Percentiles rank a stretch among this genome's conserved stretches.
These are phyloP conservation scores for Dryomyza anilis DNA, from an alignment of 2,888 invertebrate species.

Conservation along the genomic window DNA sequence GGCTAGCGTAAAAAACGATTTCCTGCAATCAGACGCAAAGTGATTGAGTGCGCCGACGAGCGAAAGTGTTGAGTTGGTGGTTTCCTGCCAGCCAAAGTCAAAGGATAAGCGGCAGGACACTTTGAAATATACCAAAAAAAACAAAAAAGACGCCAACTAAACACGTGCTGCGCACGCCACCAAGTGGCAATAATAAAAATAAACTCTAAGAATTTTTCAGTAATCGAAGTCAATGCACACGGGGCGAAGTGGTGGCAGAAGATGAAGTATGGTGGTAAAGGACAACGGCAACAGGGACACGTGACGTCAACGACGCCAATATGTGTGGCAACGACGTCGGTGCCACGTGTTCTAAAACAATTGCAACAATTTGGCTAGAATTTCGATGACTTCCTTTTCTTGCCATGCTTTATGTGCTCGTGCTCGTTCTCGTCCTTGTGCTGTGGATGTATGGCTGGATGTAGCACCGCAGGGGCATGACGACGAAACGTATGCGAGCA, in stretches of 20 bases:
- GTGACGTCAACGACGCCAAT: conserved; percentile 45
- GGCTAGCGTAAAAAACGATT: conserved; percentile 48
- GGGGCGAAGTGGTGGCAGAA: conserved; percentile 28
- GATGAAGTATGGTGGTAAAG: conserved; percentile 33
- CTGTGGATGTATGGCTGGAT: conserved; percentile 31
- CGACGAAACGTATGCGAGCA: conserved; percentile 30
- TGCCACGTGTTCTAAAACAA: conserved; percentile 55
- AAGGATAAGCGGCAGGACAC: conserved; percentile 33
- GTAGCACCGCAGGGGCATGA: conserved; percentile 42
- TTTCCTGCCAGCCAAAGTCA: conserved; percentile 26
- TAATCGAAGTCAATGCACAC: conserved; percentile 28
- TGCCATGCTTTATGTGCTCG: conserved; percentile 36
- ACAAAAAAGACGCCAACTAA: conserved; percentile 41
- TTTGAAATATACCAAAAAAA: conserved; percentile 48
- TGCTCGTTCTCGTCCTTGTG: conserved; percentile 25
- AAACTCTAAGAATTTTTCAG: conserved; percentile 33
- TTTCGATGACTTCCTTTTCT: conserved; percentile 14
- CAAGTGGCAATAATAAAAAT: conserved; percentile 47
- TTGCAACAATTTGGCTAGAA: conserved; percentile 47
- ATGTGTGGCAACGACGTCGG: conserved; percentile 39
- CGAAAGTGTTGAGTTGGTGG: conserved; percentile 54
- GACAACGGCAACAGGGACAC: conserved; percentile 30
- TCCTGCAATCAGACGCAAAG: conserved; percentile 42
- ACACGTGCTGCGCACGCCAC: conserved; percentile 38
- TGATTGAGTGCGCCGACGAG: conserved; percentile 26